Percentiles rank a stretch among this genome's conserved stretches.
Conservation (phyloP, 1,140 invertebrate genomes). For the Gerris buenoi region DNA sequence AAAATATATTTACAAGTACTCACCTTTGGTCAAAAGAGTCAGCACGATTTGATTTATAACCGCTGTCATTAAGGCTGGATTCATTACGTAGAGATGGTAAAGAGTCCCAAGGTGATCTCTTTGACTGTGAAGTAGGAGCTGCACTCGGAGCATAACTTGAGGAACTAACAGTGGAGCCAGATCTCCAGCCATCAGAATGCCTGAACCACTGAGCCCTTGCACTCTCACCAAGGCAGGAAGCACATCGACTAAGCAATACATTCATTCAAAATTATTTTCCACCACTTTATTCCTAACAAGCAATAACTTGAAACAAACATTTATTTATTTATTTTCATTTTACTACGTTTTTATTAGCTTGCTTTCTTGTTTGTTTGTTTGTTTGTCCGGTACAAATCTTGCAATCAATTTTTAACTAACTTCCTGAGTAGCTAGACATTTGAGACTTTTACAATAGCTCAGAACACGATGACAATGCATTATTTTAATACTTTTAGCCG, state of each 20-base stretch:
- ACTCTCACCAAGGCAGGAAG: constrained; percentile 68
- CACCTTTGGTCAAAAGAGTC: constrained; percentile 74
- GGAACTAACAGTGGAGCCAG: constrained; percentile 51
- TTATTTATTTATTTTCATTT: no score
- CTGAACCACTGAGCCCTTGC: constrained; percentile 71
- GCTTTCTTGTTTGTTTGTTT: no score
- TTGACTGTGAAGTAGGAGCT: constrained; percentile 37
- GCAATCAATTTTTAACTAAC: no score
- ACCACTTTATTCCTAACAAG: no score
- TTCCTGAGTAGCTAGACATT: no score
- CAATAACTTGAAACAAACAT: no score
- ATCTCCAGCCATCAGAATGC: constrained; percentile 72
- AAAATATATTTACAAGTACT: not conserved
- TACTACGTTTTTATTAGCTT: no score
- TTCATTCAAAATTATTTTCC: no score
- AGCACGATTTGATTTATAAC: constrained; percentile 66
- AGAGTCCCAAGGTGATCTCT: constrained; percentile 68
- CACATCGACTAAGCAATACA: constrained; percentile 39
- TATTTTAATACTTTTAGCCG: no score
- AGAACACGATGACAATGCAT: no score
- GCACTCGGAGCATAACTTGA: constrained; percentile 25
- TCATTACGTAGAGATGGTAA: constrained; percentile 64
- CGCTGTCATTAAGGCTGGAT: constrained; percentile 64
- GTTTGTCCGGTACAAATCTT: no score
- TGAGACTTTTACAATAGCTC: no score